Evolutionary conservation across 1,140 invertebrate genomes (phyloP), one percentile per base, ranked within the genome.

Genomic region (Scaptomyza pallida): DNA sequence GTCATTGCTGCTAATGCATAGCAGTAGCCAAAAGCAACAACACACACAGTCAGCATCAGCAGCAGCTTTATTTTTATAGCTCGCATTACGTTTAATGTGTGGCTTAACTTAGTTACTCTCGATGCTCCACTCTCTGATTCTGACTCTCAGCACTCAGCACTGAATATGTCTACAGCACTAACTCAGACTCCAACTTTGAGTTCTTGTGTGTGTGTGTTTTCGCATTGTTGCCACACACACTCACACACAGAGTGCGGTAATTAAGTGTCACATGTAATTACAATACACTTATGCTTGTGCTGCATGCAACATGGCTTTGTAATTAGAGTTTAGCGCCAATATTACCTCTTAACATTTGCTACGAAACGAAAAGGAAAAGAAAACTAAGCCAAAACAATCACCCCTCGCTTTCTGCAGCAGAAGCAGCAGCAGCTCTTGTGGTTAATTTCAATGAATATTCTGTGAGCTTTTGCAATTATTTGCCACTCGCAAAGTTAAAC

Each of bases 261-360:
- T 86, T 86, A 86, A 86, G 82, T 86, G 82, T 86, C 82, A 86
- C 82, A 88, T 82, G 82, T 86, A 86, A 86, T 86, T 86, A 88
- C 83, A 86, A 86, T 88, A 86, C 82, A 86, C 82, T 86, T 86
- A 86, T 83, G 79, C 78, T 56, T 72, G 55, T 72, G 69, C 33
- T 60, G 61, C 69, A 75, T 75, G 69, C 67, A 74, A 74, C 65
- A 70, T 74, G 65, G 82, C 78, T 86, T 81, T 88, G 78, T 88
- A 88, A 86, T 86, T 85, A 81, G 81, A 85, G 72, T 86, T 85
- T 77, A 83, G 81, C 80, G 56, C 48, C 71, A 82, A 74, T 76
- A 74, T 61, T 62, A 61, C 48, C 52, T 55, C 19, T 21, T 30
- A 48, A 19, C 26, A 41, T 48, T 12, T 40, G 26, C 41, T 17